phyloP scores from a whole-genome alignment of 2,888 invertebrate genomes.

The Alloscopus bannaensis region DNA sequence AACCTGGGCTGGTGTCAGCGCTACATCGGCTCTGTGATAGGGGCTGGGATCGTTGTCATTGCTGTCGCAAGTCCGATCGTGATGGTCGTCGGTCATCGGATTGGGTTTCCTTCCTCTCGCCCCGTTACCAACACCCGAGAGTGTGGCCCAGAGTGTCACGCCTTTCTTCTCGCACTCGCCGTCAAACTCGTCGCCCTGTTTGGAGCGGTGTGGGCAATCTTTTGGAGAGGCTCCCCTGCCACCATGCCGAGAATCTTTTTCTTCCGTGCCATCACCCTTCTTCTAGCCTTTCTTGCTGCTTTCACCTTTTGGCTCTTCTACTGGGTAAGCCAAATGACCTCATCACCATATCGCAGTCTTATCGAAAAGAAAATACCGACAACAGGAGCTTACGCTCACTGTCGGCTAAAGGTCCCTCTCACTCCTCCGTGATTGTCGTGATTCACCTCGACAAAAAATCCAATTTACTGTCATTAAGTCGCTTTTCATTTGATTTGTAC shows the following conservation, averaged over 20 bases:
- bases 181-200: constrained; percentile 93
- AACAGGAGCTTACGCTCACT: no score
- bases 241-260: constrained; percentile 94
- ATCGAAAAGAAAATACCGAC: no score
- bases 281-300: constrained; percentile 91
- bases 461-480: constrained; percentile 2
- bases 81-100: constrained; percentile 85
- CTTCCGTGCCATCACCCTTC: constrained; percentile 91
- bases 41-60: constrained; percentile 85
- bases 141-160: constrained; percentile 95
- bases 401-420: no score
- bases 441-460: no score
- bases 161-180: constrained; percentile 91
- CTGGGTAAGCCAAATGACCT: constrained; percentile 86
- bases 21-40: constrained; percentile 88
- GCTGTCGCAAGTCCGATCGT: constrained; percentile 94
- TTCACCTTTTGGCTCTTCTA: constrained; percentile 99
- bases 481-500: neutral
- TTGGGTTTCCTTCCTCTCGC: constrained; percentile 70
- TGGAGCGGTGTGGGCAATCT: constrained; percentile 94
- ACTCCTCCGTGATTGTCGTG: neutral
- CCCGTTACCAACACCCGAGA: constrained; percentile 77
- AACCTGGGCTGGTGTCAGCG: constrained; percentile 71
- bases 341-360: no score
- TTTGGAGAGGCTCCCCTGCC: constrained; percentile 88